Evolutionary conservation across 1,140 invertebrate genomes (phyloP), one percentile per base, ranked within the genome.

Genomic region (Heterodera schachtii): DNA sequence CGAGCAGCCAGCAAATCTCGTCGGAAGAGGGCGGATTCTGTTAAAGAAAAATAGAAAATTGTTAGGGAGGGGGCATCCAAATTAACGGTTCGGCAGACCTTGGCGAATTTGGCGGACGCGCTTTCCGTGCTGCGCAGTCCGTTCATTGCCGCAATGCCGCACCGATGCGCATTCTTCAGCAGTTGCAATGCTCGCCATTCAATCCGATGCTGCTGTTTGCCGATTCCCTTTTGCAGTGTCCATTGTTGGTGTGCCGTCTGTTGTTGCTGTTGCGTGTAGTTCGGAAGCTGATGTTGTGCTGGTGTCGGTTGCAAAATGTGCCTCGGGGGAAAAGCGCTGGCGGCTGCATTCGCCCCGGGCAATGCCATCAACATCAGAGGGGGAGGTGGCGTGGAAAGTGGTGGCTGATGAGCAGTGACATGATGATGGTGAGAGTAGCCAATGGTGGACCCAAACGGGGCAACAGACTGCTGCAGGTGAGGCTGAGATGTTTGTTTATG

Each of bases 131-230:
- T 84, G 41, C 84, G 84, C n/a, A 77, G 43, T 21, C 80, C 80
- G 52, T 84, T 82, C 83, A 84, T 49, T n/a, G 83, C 83, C 73
- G 64, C 66, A 84, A 84, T 84, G 13, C 83, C 83, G 19, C 84
- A 47, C 1, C 82, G 49, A 47, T 84, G 76, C 13, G 83, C 84
- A 31, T 84, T 84, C 5, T 44, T 64, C 19, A 57, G 13, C 60
- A 71, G 43, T 47, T 69, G 75, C 7, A 43, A 31, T 13, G 84
- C 21, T 0, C 64, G 46, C 41, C 64, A 46, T n/a, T 52, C 52
- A 77, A 31, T 49, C 19, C 46, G n/a, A 3, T 70, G 64, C 43
- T 75, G 82, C n/a, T 41, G 75, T 70, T 84, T 64, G 0, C 19
- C 49, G 3, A 11, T 60, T 44, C 46, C 70, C 8, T 66, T 75